Percentiles rank a stretch among this genome's conserved stretches.
Conservation (phyloP, 2,113 vertebrate species). For the Gracilinanus agilis region DNA sequence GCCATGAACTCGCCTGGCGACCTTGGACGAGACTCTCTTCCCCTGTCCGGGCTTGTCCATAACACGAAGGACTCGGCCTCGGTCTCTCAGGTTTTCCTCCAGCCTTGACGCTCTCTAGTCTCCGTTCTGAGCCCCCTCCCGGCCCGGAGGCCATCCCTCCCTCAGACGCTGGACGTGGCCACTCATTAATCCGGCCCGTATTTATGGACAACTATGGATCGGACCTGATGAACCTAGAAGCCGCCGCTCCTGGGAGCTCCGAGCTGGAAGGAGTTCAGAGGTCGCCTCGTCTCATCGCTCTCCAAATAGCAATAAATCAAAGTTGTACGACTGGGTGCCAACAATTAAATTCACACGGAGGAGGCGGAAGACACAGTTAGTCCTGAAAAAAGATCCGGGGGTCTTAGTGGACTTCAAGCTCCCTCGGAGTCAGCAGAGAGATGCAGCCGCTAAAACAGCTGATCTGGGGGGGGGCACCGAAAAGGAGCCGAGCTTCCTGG, state of each 20-base stretch:
- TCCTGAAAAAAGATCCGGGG: neutral
- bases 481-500: neutral
- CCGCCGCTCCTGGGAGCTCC: neutral
- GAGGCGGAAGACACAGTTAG: neutral
- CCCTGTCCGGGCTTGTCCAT: neutral
- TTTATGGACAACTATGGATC: neutral
- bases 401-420: neutral
- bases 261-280: neutral
- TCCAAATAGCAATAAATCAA: neutral
- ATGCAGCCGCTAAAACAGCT: neutral
- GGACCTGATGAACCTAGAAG: neutral
- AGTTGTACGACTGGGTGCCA: neutral
- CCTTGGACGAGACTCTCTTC: neutral
- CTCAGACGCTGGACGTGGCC: neutral
- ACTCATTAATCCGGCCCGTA: neutral
- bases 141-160: neutral
- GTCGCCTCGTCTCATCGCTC: neutral
- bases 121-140: neutral
- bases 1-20: neutral
- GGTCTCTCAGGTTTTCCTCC: neutral
- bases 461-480: neutral
- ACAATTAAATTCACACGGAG: neutral
- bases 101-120: neutral
- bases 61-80: neutral
- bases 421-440: neutral